A percentile compares a stretch with the other conserved stretches of the same genome.
These are phyloP conservation scores for Steromphala cineraria DNA, from an alignment of 2,888 invertebrate genomes.

Conservation along the genomic window DNA sequence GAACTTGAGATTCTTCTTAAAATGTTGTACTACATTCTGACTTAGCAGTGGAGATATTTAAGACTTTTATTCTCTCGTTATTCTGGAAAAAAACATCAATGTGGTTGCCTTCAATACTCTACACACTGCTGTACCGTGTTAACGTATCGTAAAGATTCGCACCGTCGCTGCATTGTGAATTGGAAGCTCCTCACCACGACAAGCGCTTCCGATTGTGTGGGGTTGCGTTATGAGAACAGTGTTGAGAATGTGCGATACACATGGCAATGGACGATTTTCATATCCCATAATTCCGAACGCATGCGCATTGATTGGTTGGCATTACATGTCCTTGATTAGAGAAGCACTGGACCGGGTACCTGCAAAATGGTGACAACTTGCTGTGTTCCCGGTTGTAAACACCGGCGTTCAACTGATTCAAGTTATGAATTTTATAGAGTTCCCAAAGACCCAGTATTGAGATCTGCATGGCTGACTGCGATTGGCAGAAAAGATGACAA, in stretches of 20 bases:
- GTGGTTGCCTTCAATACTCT: too few species aligned
- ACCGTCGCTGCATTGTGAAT: too few species aligned
- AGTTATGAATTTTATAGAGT: neutral
- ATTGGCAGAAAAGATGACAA: neutral
- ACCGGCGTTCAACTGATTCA: neutral
- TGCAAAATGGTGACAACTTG: neutral
- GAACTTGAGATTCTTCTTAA: too few species aligned
- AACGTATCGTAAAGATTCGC: too few species aligned
- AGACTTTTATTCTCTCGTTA: too few species aligned
- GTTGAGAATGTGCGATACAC: neutral
- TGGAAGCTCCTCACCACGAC: too few species aligned
- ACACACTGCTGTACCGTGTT: too few species aligned
- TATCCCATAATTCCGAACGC: neutral
- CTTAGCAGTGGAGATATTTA: too few species aligned
- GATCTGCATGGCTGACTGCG: neutral
- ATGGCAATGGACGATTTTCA: neutral
- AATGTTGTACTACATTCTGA: too few species aligned
- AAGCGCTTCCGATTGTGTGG: too few species aligned
- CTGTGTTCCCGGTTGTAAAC: neutral
- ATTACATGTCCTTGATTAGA: neutral
- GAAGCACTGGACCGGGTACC: too few species aligned
- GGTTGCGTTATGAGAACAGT: neutral
- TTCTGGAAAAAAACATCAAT: too few species aligned
- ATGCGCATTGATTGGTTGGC: constrained; percentile 1
- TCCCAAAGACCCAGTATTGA: neutral